A percentile compares a stretch with the other conserved stretches of the same genome.
Evolutionary conservation across 2,113 vertebrate genomes (phyloP).

Genomic region (Cyprinodon brontotheroides): DNA sequence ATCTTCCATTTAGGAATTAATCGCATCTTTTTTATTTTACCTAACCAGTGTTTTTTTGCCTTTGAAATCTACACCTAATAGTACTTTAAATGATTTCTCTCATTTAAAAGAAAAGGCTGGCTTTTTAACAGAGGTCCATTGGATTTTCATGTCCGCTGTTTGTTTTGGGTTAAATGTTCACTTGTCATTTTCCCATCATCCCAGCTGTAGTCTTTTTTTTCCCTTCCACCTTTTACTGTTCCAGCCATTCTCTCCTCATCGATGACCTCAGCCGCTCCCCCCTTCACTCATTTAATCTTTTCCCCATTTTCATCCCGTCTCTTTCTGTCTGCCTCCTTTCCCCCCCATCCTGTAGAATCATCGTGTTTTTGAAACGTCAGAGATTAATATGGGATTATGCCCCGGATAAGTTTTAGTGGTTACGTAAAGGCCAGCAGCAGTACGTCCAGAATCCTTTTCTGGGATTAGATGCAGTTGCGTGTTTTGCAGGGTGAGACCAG

Average conservation of each 20-base stretch:
- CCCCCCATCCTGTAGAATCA: conserved; percentile 37
- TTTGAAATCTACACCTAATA: too few species aligned
- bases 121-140: too few species aligned
- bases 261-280: conserved; percentile 16
- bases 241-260: conserved; percentile 8
- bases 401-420: conserved; percentile 71
- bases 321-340: conserved; percentile 2
- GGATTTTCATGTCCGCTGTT: too few species aligned
- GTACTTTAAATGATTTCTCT: too few species aligned
- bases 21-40: too few species aligned
- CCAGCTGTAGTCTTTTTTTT: conserved; percentile 7
- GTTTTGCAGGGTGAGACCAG: conserved; percentile 48
- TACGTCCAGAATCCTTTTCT: conserved; percentile 75
- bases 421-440: conserved; percentile 82
- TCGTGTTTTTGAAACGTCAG: conserved; percentile 48
- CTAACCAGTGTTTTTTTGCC: too few species aligned
- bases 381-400: conserved; percentile 81
- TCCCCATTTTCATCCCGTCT: conserved; percentile 7
- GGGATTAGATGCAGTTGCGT: conserved; percentile 76
- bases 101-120: too few species aligned
- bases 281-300: conserved; percentile 14
- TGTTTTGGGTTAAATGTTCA: not conserved
- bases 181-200: conserved; percentile 6
- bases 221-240: conserved; percentile 13
- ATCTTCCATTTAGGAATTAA: too few species aligned